Conservation (phyloP, 37 sponge, comb jelly and placozoan genomes). For the Agelas oroides region DNA sequence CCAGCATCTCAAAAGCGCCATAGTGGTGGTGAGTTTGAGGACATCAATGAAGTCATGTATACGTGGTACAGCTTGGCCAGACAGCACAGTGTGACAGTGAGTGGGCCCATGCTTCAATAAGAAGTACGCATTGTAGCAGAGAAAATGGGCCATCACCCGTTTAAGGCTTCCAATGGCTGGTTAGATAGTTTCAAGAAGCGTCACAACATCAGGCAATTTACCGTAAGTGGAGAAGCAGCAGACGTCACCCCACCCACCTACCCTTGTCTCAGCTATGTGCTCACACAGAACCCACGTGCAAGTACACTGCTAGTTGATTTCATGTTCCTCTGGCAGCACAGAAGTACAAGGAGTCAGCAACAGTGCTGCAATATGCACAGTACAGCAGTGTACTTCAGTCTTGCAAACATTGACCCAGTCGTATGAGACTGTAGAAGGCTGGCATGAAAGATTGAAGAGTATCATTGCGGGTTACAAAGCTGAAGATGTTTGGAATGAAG, state of each 20-base stretch:
- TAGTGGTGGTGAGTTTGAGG: background rate
- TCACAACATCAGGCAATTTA: slow-evolving; percentile 39
- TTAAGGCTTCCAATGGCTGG: slow-evolving; percentile 72
- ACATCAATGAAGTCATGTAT: slow-evolving; percentile 17
- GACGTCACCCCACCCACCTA: too few species aligned
- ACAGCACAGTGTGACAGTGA: slow-evolving; percentile 19
- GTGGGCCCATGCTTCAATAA: slow-evolving; percentile 38
- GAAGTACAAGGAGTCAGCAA: too few species aligned
- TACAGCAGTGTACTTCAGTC: too few species aligned
- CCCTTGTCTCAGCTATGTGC: too few species aligned
- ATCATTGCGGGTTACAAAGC: slow-evolving; percentile 23
- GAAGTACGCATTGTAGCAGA: slow-evolving; percentile 20
- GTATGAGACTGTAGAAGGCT: slow-evolving; percentile 35
- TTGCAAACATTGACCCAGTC: too few species aligned
- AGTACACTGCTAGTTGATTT: too few species aligned
- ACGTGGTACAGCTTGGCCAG: too few species aligned
- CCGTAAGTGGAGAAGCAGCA: slow-evolving; percentile 43
- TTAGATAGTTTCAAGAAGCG: slow-evolving; percentile 57
- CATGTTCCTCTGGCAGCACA: too few species aligned
- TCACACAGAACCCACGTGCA: too few species aligned
- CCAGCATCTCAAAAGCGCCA: too few species aligned
- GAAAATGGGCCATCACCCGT: background rate
- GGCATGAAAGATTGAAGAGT: slow-evolving; percentile 24
- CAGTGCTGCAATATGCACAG: too few species aligned
- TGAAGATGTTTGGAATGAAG: slow-evolving; percentile 47